A percentile compares a stretch with the other conserved stretches of the same genome.
These are phyloP conservation scores for Listrodromus nycthemerus DNA, from an alignment of 2,888 invertebrate species.

Conservation along the genomic window DNA sequence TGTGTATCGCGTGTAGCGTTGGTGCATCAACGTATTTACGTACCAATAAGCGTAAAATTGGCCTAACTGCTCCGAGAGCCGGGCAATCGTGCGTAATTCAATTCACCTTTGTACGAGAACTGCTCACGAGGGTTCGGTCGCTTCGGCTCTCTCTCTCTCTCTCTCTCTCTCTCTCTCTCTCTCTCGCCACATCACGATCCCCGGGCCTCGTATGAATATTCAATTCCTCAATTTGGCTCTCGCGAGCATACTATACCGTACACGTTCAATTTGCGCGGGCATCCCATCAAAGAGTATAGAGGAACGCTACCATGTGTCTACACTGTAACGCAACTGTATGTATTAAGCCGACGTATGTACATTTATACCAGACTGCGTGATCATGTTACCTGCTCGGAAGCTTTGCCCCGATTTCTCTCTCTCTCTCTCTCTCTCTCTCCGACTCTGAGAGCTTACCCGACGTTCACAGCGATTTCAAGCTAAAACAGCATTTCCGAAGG, in stretches of 20 bases:
- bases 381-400: slow-evolving; percentile 15
- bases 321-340: slow-evolving; percentile 16
- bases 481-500: slow-evolving; percentile 47
- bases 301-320: slow-evolving; percentile 14
- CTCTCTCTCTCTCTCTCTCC: background rate
- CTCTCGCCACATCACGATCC: slow-evolving; percentile 34
- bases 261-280: slow-evolving; percentile 78
- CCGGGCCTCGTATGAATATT: slow-evolving; percentile 80
- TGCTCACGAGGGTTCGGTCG: slow-evolving; percentile 51
- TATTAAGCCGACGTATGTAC: slow-evolving; percentile 6
- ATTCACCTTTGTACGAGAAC: slow-evolving; percentile 80
- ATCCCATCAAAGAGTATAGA: slow-evolving; percentile 60
- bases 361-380: background rate
- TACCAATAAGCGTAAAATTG: slow-evolving; percentile 84
- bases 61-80: slow-evolving; percentile 78
- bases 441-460: slow-evolving; percentile 25
- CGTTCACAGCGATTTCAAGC: slow-evolving; percentile 18
- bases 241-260: slow-evolving; percentile 66
- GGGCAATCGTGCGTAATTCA: slow-evolving; percentile 83
- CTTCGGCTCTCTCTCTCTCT: slow-evolving; percentile 12
- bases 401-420: slow-evolving; percentile 16
- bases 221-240: slow-evolving; percentile 80
- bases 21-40: slow-evolving; percentile 77
- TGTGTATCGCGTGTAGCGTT: slow-evolving; percentile 52
- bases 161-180: background rate